Conservation (phyloP, 2,797 vertebrate species). For the Aulostomus chinensis region DNA sequence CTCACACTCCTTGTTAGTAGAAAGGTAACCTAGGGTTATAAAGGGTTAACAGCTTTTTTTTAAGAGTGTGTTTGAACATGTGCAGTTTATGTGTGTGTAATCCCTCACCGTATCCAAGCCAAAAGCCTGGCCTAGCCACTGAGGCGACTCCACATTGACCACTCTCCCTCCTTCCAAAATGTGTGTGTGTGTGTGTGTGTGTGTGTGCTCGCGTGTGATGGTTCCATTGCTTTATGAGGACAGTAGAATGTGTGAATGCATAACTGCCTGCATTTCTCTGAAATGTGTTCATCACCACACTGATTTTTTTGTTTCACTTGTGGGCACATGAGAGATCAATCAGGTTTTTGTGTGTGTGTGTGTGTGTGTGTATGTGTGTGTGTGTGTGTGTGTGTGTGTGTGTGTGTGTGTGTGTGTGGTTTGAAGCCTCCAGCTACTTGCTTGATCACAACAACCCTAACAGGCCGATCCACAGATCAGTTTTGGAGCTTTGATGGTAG, state of each 20-base stretch:
- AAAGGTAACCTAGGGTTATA: not conserved
- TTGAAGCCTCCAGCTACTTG: constrained; percentile 4
- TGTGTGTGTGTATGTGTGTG: not conserved
- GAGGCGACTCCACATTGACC: constrained; percentile 45
- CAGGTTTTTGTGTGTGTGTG: constrained; percentile 2
- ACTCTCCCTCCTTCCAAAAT: constrained; percentile 15
- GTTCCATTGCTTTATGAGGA: constrained; percentile 11
- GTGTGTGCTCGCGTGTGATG: no score
- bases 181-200: constrained; percentile 14
- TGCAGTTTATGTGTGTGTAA: constrained; percentile 1
- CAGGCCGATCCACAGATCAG: not conserved
- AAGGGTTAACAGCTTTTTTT: constrained; percentile 34
- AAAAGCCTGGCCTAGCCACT: constrained; percentile 33
- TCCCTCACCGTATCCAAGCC: constrained; percentile 29
- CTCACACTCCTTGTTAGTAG: constrained; percentile 8
- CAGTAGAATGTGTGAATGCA: constrained; percentile 19
- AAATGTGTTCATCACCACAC: constrained; percentile 41
- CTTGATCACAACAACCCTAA: not conserved
- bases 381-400: not conserved
- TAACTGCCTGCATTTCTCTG: constrained; percentile 40
- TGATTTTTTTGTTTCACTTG: not conserved
- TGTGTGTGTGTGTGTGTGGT: not conserved
- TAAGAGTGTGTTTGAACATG: constrained; percentile 2
- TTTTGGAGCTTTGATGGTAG: not conserved
- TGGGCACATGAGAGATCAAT: not conserved